Conservation (phyloP, 2,797 vertebrate species). For the Pantherophis alleghaniensis region DNA sequence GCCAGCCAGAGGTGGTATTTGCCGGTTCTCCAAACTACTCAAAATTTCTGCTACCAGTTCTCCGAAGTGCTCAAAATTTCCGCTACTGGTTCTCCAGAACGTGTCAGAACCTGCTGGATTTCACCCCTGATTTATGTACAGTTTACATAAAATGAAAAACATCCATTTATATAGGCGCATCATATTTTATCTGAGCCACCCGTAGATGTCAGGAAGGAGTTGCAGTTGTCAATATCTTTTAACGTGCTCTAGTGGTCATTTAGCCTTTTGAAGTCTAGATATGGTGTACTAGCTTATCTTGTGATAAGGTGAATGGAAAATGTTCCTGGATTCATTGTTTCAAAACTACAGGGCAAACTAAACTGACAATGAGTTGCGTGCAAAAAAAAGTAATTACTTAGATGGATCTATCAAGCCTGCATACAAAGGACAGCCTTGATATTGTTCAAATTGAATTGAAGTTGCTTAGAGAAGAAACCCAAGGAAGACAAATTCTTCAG, state of each 20-base stretch:
- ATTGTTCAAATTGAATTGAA: neutral
- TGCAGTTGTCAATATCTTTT: neutral
- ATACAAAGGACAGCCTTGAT: neutral
- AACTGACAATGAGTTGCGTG: neutral
- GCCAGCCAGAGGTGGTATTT: too few species aligned
- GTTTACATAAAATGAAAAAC: neutral
- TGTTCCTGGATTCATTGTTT: neutral
- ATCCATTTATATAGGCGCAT: neutral
- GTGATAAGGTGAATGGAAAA: neutral
- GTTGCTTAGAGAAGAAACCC: neutral
- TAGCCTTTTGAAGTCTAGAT: neutral
- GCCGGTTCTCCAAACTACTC: too few species aligned
- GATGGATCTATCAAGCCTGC: neutral
- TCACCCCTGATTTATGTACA: too few species aligned
- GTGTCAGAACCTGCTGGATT: too few species aligned
- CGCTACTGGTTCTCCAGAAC: too few species aligned
- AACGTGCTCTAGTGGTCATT: neutral
- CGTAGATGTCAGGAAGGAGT: neutral
- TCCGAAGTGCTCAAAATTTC: too few species aligned
- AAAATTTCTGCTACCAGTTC: too few species aligned
- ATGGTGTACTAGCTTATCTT: neutral
- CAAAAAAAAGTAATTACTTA: neutral
- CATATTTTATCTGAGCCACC: neutral
- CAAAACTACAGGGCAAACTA: neutral
- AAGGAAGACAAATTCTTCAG: neutral